These are phyloP conservation scores for Pemphredon lugubris DNA, from an alignment of 2,888 invertebrate genomes.

Conservation along the genomic window DNA sequence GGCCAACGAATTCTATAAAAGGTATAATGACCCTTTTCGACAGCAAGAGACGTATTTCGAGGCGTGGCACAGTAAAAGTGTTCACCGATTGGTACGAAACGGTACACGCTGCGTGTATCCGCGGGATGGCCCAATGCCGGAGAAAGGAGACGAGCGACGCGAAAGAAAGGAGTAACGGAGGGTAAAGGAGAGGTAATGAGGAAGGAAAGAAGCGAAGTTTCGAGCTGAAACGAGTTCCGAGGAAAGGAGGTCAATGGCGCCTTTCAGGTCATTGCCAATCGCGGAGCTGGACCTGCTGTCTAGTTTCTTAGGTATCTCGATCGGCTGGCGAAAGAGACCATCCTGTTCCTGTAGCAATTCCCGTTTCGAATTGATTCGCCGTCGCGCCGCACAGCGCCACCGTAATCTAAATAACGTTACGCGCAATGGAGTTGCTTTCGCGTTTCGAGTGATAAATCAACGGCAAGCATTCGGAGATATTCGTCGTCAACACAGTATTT, in stretches of 20 bases:
- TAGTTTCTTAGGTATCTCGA: conserved; percentile 2
- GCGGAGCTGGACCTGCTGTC: conserved; percentile 11
- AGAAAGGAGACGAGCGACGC: conserved; percentile 35
- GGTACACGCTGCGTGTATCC: conserved; percentile 51
- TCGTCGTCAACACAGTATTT: too few relatives aligned
- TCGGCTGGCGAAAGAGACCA: not conserved
- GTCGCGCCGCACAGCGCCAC: too few relatives aligned
- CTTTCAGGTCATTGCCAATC: conserved; percentile 77
- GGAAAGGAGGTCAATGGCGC: conserved; percentile 76
- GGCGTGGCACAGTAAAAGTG: conserved; percentile 43
- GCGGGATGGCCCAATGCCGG: too few relatives aligned
- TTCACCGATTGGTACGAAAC: conserved; percentile 30
- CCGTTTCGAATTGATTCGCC: conserved; percentile 13
- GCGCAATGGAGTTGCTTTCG: too few relatives aligned
- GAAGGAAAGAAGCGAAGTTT: conserved; percentile 46
- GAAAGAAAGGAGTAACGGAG: conserved; percentile 7
- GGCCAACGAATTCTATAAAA: too few relatives aligned
- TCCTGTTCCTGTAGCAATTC: conserved; percentile 16
- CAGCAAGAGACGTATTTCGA: not conserved
- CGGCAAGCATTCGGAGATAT: too few relatives aligned
- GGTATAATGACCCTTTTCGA: not conserved
- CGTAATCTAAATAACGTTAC: too few relatives aligned
- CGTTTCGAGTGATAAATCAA: too few relatives aligned
- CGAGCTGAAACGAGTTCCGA: conserved; percentile 71
- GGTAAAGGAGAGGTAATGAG: conserved; percentile 17